Conservation (phyloP, 2,797 vertebrate genomes). For the Lagodon rhomboides region DNA sequence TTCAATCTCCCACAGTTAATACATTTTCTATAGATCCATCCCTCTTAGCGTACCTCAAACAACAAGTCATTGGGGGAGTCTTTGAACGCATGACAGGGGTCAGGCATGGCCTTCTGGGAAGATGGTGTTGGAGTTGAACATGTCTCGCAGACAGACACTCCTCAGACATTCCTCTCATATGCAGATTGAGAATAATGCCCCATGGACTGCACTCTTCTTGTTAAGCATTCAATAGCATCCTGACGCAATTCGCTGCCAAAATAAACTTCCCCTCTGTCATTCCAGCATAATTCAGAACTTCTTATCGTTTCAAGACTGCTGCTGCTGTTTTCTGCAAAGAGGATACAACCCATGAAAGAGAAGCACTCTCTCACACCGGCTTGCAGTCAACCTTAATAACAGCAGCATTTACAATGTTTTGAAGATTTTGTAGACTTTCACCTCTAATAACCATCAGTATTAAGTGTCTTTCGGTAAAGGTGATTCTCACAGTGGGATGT, state of each 20-base stretch:
- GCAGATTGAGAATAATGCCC: constrained; percentile 73
- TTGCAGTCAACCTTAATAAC: constrained; percentile 78
- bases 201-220: constrained; percentile 64
- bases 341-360: constrained; percentile 60
- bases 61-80: constrained; percentile 19
- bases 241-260: constrained; percentile 72
- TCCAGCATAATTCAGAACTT: constrained; percentile 72
- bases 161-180: constrained; percentile 74
- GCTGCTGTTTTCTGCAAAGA: constrained; percentile 68
- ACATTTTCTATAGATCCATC: constrained; percentile 30
- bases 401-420: constrained; percentile 76
- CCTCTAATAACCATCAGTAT: constrained; percentile 68
- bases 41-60: constrained; percentile 14
- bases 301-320: constrained; percentile 72
- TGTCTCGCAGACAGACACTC: constrained; percentile 63
- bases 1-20: constrained; percentile 39
- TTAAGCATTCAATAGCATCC: constrained; percentile 78
- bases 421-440: constrained; percentile 76
- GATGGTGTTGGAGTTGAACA: constrained; percentile 47
- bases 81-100: constrained; percentile 60
- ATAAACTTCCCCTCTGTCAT: constrained; percentile 73
- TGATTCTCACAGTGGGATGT: constrained; percentile 71
- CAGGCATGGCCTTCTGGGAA: constrained; percentile 54
- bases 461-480: constrained; percentile 73
- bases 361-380: constrained; percentile 57